Evolutionary conservation across 1,140 invertebrate genomes (phyloP).

Genomic region (Microplitis demolitor): DNA sequence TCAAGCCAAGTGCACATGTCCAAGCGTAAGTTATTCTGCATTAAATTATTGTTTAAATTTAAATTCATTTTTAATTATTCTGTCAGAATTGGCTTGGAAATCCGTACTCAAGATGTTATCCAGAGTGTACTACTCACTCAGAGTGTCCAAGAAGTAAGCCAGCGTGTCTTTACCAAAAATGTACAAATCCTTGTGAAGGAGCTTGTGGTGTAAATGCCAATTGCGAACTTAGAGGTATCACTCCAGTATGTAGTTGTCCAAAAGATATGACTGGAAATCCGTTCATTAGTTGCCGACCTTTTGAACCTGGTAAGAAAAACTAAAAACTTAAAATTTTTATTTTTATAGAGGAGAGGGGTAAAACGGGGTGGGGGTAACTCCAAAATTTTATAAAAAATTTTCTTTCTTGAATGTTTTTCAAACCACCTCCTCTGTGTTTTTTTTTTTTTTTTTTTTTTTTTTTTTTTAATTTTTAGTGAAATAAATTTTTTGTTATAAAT

Average conservation of each 20-base stretch:
- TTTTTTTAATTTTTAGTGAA: not conserved
- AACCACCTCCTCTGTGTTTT: too few species aligned
- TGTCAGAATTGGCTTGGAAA: conserved; percentile 75
- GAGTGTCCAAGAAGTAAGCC: conserved; percentile 79
- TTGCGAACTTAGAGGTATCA: conserved; percentile 76
- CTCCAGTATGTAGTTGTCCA: conserved; percentile 83
- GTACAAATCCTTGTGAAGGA: conserved; percentile 79
- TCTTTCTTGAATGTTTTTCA: too few species aligned
- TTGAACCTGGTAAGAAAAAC: conserved; percentile 67
- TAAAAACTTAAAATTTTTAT: too few species aligned
- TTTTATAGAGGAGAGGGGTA: too few species aligned
- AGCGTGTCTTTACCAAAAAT: conserved; percentile 80
- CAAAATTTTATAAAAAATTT: too few species aligned
- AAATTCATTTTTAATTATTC: conserved; percentile 26
- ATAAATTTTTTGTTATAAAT: not conserved
- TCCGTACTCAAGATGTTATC: conserved; percentile 71
- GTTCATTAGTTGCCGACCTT: conserved; percentile 79
- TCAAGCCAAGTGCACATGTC: conserved; percentile 80
- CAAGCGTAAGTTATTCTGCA: conserved; percentile 66
- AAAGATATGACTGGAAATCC: conserved; percentile 86
- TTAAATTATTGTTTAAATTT: conserved; percentile 8
- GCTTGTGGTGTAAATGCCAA: conserved; percentile 82
- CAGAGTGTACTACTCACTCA: conserved; percentile 74
- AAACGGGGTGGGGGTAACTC: too few species aligned
- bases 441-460: not conserved